These are phyloP conservation scores for Pachydiplax longipennis DNA, from an alignment of 2,888 invertebrate genomes.

Conservation along the genomic window DNA sequence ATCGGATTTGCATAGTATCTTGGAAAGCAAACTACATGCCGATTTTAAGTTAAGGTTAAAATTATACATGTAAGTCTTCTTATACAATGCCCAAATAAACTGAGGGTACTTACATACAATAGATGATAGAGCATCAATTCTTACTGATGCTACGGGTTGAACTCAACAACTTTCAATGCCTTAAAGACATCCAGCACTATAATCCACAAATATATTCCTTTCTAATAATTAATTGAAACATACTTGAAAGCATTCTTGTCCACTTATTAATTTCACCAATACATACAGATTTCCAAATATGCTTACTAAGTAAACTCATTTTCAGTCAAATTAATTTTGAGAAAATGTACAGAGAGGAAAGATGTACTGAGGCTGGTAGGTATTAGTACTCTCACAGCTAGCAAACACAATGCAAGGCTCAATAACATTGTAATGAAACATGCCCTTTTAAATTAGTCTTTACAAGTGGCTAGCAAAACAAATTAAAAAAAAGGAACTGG, in stretches of 20 bases:
- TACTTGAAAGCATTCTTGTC: constrained; percentile 20
- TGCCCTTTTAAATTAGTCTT: constrained; percentile 13
- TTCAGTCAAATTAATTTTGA: constrained; percentile 14
- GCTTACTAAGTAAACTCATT: background rate
- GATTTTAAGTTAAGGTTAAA: background rate
- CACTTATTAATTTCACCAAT: constrained; percentile 27
- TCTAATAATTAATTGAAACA: background rate
- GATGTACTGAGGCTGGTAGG: constrained; percentile 39
- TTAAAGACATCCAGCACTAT: background rate
- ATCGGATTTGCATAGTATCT: background rate
- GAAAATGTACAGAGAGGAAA: background rate
- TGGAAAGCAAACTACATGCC: constrained; percentile 17
- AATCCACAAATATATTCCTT: background rate
- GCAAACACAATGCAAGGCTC: constrained; percentile 37
- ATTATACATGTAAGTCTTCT: background rate
- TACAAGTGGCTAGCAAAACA: background rate
- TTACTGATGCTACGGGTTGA: background rate
- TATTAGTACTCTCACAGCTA: constrained; percentile 20
- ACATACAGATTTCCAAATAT: background rate
- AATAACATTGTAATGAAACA: background rate
- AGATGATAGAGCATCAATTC: constrained; percentile 6
- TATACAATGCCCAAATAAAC: background rate
- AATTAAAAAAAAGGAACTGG: background rate
- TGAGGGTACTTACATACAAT: constrained; percentile 22
- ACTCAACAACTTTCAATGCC: constrained; percentile 2